Conservation (phyloP, 1,140 invertebrate species). For the Potamilus streckersoni region DNA sequence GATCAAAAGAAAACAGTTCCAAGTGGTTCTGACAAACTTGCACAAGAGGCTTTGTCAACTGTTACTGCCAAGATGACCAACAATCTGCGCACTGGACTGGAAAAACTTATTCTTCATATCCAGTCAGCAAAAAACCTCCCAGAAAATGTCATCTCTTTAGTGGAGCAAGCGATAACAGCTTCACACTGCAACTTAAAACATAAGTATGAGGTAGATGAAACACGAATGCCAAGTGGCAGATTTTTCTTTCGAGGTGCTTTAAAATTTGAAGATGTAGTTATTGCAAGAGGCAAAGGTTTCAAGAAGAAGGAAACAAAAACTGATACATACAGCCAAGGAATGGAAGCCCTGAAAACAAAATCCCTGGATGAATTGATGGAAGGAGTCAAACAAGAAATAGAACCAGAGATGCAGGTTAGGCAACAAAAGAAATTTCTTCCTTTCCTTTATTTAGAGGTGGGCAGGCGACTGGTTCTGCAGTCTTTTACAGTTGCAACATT, state of each 20-base stretch:
- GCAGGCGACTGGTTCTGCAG: background rate
- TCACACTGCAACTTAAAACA: constrained; percentile 41
- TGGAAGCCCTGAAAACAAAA: constrained; percentile 34
- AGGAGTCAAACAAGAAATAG: constrained; percentile 32
- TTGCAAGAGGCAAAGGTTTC: constrained; percentile 18
- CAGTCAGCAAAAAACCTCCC: constrained; percentile 34
- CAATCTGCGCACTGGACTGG: constrained; percentile 12
- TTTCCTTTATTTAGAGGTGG: background rate
- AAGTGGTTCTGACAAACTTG: constrained; percentile 13
- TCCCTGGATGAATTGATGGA: background rate
- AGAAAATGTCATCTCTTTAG: constrained; percentile 37
- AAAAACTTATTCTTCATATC: constrained; percentile 26
- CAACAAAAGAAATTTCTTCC: background rate
- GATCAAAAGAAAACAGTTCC: constrained; percentile 22
- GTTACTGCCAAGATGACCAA: constrained; percentile 6
- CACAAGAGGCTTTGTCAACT: constrained; percentile 14
- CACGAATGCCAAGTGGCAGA: constrained; percentile 34
- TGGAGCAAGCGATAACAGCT: constrained; percentile 41
- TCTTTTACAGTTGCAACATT: background rate
- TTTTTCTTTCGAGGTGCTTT: constrained; percentile 13
- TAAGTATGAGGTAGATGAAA: constrained; percentile 34
- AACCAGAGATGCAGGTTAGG: constrained; percentile 23
- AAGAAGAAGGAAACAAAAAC: constrained; percentile 37
- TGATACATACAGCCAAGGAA: constrained; percentile 39
- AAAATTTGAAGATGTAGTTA: constrained; percentile 17